These are phyloP conservation scores for Philereme vetulata DNA, from an alignment of 2,888 invertebrate genomes.

Conservation along the genomic window DNA sequence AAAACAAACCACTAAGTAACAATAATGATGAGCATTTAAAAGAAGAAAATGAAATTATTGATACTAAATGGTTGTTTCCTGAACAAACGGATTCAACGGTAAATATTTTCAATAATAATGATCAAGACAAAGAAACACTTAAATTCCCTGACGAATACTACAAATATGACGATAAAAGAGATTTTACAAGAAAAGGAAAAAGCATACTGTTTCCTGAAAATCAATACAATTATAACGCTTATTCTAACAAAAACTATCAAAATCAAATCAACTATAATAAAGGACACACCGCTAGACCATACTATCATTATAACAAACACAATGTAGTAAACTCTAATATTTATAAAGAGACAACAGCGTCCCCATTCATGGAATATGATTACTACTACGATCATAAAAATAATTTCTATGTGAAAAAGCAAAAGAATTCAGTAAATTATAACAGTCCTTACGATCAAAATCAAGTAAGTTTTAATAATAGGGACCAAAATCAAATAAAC, in stretches of 20 bases:
- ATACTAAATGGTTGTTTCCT: slow-evolving; percentile 62
- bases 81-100: slow-evolving; percentile 37
- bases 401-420: slow-evolving; percentile 48
- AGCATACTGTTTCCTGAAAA: slow-evolving; percentile 41
- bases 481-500: too few species aligned
- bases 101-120: slow-evolving; percentile 25
- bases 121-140: slow-evolving; percentile 38
- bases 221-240: slow-evolving; percentile 24
- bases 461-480: slow-evolving; percentile 1
- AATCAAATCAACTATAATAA: slow-evolving; percentile 12
- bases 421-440: slow-evolving; percentile 14
- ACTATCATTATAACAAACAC: slow-evolving; percentile 14
- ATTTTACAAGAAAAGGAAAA: slow-evolving; percentile 44
- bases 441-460: slow-evolving; percentile 15
- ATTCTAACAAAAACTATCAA: slow-evolving; percentile 24
- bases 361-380: slow-evolving; percentile 41
- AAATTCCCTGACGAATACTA: slow-evolving; percentile 52
- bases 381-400: slow-evolving; percentile 49
- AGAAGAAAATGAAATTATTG: slow-evolving; percentile 35
- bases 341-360: slow-evolving; percentile 26
- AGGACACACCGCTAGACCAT: background rate
- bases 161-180: slow-evolving; percentile 21
- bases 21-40: slow-evolving; percentile 31
- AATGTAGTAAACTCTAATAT: slow-evolving; percentile 23
- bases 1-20: slow-evolving; percentile 55